A percentile compares a stretch with the other conserved stretches of the same genome.
Evolutionary conservation across 2,113 vertebrate genomes (phyloP).

Genomic region (Ursus arctos): DNA sequence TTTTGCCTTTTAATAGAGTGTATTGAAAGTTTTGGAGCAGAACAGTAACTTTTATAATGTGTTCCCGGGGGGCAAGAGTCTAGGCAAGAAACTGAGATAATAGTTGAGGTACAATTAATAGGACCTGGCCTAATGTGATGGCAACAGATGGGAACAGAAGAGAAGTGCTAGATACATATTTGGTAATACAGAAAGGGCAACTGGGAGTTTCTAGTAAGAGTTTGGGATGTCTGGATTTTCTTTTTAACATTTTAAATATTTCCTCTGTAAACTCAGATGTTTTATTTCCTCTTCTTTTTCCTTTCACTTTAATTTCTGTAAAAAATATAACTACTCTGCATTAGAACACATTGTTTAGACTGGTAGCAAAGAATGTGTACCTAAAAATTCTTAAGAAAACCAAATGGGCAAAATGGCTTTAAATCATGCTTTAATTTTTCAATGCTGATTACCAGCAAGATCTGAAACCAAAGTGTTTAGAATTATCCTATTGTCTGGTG

Average conservation of each 20-base stretch:
- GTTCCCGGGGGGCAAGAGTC: not conserved
- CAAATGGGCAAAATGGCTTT: not conserved
- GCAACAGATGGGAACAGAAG: not conserved
- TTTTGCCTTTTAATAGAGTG: conserved; percentile 5
- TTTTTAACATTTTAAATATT: conserved; percentile 4
- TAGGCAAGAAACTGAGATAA: not conserved
- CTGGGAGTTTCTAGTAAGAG: not conserved
- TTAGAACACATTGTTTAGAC: conserved; percentile 1
- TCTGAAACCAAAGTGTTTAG: not conserved
- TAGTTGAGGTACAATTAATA: not conserved
- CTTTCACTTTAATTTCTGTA: conserved; percentile 38
- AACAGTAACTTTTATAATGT: not conserved
- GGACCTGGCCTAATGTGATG: not conserved
- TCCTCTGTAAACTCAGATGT: not conserved
- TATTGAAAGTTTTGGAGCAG: not conserved
- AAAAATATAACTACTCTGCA: not conserved
- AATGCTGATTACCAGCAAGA: not conserved
- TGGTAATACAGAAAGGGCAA: not conserved
- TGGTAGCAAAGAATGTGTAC: not conserved
- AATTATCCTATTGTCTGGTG: not conserved
- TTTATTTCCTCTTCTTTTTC: not conserved
- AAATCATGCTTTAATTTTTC: conserved; percentile 17
- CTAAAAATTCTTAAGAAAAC: not conserved
- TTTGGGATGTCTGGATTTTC: not conserved
- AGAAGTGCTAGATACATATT: not conserved